Conservation (phyloP, 2,797 vertebrate genomes). For the Basileuterus tristriatus region DNA sequence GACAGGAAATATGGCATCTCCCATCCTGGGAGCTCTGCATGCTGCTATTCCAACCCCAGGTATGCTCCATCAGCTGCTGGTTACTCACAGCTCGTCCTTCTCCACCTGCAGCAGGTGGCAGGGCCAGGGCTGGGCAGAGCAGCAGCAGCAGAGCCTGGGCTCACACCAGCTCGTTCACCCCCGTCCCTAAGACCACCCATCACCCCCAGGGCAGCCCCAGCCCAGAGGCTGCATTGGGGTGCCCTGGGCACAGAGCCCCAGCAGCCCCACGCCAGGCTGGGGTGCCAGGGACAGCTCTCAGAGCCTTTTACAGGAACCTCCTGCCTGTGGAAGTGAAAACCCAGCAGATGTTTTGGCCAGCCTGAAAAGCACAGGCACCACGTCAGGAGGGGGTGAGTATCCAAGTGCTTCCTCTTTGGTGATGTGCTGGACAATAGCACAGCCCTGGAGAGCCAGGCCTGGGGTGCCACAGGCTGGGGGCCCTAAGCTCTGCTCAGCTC, state of each 20-base stretch:
- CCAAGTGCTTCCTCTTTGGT: slow-evolving; percentile 8
- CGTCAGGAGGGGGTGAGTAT: not conserved
- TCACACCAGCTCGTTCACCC: not conserved
- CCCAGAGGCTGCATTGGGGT: not conserved
- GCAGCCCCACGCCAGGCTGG: not conserved
- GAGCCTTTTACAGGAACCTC: not conserved
- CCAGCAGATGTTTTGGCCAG: not conserved
- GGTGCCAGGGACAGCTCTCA: fast-evolving
- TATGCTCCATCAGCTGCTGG: not conserved
- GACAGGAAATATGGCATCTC: not conserved
- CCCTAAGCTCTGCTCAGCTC: not conserved
- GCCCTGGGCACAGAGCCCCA: not conserved
- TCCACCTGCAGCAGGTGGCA: not conserved
- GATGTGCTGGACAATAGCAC: not conserved
- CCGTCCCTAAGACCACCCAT: not conserved
- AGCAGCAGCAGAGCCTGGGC: not conserved
- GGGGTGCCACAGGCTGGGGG: not conserved
- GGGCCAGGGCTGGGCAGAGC: not conserved
- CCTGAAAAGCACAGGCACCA: not conserved
- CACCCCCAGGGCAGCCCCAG: not conserved
- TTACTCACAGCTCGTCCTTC: not conserved
- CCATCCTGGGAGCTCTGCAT: not conserved
- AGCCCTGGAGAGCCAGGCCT: fast-evolving
- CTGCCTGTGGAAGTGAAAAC: not conserved
- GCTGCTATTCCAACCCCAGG: not conserved